Percentiles rank a stretch among this genome's conserved stretches.
Conservation (phyloP, 2,113 vertebrate species). For the Oreotrochilus melanogaster region DNA sequence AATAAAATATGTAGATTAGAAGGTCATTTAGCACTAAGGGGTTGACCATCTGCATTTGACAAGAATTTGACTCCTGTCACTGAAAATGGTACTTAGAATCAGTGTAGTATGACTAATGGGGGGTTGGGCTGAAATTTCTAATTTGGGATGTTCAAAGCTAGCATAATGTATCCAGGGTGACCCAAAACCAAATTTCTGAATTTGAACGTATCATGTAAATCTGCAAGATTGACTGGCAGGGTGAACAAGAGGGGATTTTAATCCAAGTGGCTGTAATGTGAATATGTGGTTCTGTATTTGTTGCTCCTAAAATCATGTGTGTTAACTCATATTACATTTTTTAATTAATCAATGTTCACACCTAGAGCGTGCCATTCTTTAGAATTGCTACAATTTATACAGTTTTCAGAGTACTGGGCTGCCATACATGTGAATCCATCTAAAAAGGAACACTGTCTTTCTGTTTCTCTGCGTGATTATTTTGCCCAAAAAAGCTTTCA, state of each 20-base stretch:
- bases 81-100: constrained; percentile 79
- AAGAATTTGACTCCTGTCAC: constrained; percentile 80
- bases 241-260: background rate
- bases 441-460: constrained; percentile 85
- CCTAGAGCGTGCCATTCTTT: constrained; percentile 74
- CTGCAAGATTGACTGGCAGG: constrained; percentile 25
- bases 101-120: constrained; percentile 69
- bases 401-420: constrained; percentile 86
- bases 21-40: constrained; percentile 77
- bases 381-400: constrained; percentile 70
- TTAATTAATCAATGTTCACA: constrained; percentile 65
- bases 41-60: constrained; percentile 75
- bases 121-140: constrained; percentile 72
- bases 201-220: constrained; percentile 50
- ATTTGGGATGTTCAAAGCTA: constrained; percentile 53
- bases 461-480: constrained; percentile 86
- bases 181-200: constrained; percentile 35
- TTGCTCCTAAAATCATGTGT: constrained; percentile 42
- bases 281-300: constrained; percentile 1
- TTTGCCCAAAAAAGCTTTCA: constrained; percentile 91
- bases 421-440: constrained; percentile 76
- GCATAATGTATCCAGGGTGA: constrained; percentile 54
- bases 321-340: constrained; percentile 47
- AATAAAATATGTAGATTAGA: constrained; percentile 81
- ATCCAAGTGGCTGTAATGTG: background rate